Evolutionary conservation across 2,797 vertebrate species (phyloP).

Genomic region (Simalia tracyae): DNA sequence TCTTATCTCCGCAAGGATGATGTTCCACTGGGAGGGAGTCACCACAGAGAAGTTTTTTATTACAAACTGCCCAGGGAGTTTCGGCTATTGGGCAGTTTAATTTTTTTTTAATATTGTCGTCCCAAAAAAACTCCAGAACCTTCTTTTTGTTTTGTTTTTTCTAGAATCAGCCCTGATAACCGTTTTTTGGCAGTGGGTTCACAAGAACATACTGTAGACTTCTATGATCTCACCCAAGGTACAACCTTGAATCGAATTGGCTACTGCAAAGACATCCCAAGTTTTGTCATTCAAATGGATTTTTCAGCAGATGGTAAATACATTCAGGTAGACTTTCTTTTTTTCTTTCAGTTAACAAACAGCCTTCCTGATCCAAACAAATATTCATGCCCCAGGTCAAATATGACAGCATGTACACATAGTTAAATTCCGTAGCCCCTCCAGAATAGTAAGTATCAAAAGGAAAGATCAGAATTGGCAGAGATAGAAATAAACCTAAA

Average conservation of each 20-base stretch:
- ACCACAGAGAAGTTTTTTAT: background rate
- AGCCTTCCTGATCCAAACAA: background rate
- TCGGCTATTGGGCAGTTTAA: background rate
- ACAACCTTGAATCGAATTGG: constrained; percentile 89
- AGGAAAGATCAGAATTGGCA: no score
- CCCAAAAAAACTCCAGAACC: background rate
- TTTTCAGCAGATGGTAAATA: constrained; percentile 92
- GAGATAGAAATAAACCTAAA: background rate
- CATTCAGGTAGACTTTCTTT: constrained; percentile 81
- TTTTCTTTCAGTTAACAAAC: background rate
- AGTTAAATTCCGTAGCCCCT: background rate
- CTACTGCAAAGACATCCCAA: constrained; percentile 93
- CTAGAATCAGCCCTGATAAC: constrained; percentile 93
- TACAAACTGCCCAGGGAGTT: background rate
- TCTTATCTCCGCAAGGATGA: no score
- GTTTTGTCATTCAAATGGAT: constrained; percentile 92
- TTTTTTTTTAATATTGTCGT: background rate
- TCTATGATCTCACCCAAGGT: constrained; percentile 93
- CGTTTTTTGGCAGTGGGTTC: constrained; percentile 90
- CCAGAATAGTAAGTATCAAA: background rate
- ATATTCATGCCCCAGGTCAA: background rate
- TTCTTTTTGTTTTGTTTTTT: constrained; percentile 16
- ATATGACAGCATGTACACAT: background rate
- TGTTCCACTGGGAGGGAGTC: no score
- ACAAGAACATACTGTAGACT: constrained; percentile 89